phyloP scores from a whole-genome alignment of 2,888 invertebrate genomes.

The Zaprionus obscuricornis region DNA sequence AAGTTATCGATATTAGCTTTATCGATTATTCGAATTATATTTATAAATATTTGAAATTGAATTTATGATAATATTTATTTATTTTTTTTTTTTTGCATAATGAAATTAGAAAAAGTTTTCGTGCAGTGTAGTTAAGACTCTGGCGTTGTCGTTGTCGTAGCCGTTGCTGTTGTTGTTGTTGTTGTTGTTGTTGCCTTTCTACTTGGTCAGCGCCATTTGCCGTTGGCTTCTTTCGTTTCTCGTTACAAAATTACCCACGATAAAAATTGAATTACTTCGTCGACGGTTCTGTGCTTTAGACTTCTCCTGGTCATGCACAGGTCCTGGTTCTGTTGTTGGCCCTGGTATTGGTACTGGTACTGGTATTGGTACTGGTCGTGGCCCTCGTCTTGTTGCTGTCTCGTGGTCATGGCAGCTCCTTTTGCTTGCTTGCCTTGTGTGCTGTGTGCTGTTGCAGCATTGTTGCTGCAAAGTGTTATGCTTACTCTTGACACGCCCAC shows the following conservation, averaged over 20 bases:
- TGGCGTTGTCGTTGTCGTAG: no score
- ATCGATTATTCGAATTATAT: no score
- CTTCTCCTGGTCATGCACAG: conserved; percentile 44
- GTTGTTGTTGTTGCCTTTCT: no score
- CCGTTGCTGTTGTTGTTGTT: no score
- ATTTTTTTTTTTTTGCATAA: no score
- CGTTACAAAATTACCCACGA: conserved; percentile 81
- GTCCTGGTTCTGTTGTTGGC: conserved; percentile 14
- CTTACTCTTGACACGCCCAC: conserved; percentile 68
- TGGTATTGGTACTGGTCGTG: conserved; percentile 19
- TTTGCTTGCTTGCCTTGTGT: no score
- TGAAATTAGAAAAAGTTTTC: no score
- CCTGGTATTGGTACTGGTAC: no score
- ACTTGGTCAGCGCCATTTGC: conserved; percentile 46
- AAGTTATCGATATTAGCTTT: no score
- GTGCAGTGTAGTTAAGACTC: no score
- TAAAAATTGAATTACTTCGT: conserved; percentile 82
- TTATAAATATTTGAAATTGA: no score
- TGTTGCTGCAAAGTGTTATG: conserved; percentile 69
- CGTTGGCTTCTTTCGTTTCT: conserved; percentile 73
- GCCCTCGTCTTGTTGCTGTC: conserved; percentile 6
- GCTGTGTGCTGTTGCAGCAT: conserved; percentile 30
- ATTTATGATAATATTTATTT: no score
- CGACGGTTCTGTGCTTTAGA: conserved; percentile 44
- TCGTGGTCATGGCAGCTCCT: conserved; percentile 10